Conservation (phyloP, 2,888 invertebrate genomes). For the Nomada ruficornis region DNA sequence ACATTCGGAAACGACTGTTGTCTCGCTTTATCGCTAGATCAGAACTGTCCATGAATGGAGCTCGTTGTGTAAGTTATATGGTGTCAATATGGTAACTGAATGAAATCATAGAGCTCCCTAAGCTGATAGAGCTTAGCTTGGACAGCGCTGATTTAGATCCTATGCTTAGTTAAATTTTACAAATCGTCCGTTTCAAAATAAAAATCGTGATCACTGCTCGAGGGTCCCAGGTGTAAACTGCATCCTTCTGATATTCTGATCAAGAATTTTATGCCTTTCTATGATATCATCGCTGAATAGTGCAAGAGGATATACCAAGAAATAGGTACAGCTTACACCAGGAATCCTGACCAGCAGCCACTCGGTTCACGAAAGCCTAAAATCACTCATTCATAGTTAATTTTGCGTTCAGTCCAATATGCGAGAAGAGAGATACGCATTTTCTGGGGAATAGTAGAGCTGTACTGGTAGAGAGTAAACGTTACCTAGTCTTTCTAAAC, state of each 20-base stretch:
- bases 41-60: background rate
- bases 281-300: background rate
- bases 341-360: conserved; percentile 19
- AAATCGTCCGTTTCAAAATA: conserved; percentile 13
- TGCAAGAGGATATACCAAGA: background rate
- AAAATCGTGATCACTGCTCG: conserved; percentile 25
- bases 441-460: conserved; percentile 18
- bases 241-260: background rate
- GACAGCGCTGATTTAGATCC: conserved; percentile 13
- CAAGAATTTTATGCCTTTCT: background rate
- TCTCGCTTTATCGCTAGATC: conserved; percentile 47
- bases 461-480: conserved; percentile 22
- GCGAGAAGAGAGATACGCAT: conserved; percentile 58
- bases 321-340: conserved; percentile 10
- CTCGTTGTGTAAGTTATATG: background rate
- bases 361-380: conserved; percentile 27
- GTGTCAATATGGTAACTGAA: background rate
- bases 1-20: conserved; percentile 30
- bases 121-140: background rate
- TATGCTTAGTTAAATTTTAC: conserved; percentile 15
- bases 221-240: conserved; percentile 1
- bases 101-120: background rate
- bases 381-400: conserved; percentile 45
- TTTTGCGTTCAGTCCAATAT: conserved; percentile 46
- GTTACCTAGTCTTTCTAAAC: conserved; percentile 93